phyloP scores from a whole-genome alignment of 1,140 invertebrate genomes.

The Tribolium castaneum region DNA sequence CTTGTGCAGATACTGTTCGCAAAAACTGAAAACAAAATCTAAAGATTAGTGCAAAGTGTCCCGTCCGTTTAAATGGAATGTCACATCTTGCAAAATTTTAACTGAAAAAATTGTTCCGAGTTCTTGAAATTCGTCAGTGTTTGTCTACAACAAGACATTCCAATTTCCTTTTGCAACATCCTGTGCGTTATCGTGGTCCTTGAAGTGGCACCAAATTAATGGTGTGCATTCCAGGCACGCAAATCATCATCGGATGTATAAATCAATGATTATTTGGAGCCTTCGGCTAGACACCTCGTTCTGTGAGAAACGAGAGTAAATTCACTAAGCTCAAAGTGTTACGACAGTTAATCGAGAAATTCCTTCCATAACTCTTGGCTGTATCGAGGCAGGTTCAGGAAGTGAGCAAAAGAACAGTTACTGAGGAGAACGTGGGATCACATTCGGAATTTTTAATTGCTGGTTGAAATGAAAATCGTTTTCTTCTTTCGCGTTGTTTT shows the following conservation, averaged over 20 bases:
- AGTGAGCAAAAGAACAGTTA: constrained; percentile 36
- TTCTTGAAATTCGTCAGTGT: too few relatives aligned
- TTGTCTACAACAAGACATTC: too few relatives aligned
- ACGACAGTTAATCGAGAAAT: constrained; percentile 37
- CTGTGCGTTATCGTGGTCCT: background rate
- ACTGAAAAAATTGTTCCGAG: too few relatives aligned
- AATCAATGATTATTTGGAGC: background rate
- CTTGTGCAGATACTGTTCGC: too few relatives aligned
- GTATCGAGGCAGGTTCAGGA: constrained; percentile 33
- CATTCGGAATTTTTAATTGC: constrained; percentile 23
- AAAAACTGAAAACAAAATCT: too few relatives aligned
- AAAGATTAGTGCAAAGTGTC: too few relatives aligned
- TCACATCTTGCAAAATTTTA: too few relatives aligned
- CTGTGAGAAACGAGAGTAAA: constrained; percentile 37
- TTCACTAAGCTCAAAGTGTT: constrained; percentile 37
- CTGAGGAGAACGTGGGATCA: constrained; percentile 29
- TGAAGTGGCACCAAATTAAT: background rate
- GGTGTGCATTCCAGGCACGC: background rate
- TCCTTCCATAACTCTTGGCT: constrained; percentile 9
- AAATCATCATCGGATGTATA: background rate
- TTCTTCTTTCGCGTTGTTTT: background rate
- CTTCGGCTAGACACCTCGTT: constrained; percentile 7
- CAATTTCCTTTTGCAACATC: background rate
- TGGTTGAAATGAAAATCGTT: background rate
- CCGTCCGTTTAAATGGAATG: too few relatives aligned